Conservation (phyloP, 2,797 vertebrate genomes). For the Brachymystax lenok region DNA sequence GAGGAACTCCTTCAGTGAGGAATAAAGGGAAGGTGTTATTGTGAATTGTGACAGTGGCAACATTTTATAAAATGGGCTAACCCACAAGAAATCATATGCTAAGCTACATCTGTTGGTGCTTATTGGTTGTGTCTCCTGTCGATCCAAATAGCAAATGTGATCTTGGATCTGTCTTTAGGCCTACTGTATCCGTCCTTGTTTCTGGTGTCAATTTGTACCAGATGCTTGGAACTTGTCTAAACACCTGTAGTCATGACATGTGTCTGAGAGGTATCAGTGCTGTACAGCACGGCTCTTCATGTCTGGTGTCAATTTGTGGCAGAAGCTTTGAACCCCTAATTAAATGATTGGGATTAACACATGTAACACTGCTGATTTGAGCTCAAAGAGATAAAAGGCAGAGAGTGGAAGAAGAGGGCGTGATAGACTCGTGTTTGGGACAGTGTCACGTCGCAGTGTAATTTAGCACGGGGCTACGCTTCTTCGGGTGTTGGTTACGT, state of each 20-base stretch:
- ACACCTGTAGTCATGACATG: conserved; percentile 21
- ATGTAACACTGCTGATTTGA: conserved; percentile 44
- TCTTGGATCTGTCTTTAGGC: conserved; percentile 4
- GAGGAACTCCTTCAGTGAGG: conserved; percentile 19
- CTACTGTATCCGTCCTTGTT: not conserved
- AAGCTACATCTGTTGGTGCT: conserved; percentile 16
- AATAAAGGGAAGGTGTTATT: not conserved
- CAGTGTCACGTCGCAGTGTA: conserved; percentile 69
- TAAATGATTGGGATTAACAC: conserved; percentile 58
- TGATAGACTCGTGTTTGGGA: conserved; percentile 54
- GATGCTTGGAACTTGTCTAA: conserved; percentile 14
- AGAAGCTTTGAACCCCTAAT: conserved; percentile 66
- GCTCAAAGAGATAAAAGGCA: conserved; percentile 57
- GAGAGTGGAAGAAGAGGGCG: conserved; percentile 29
- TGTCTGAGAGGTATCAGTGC: conserved; percentile 26
- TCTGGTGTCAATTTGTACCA: conserved; percentile 12
- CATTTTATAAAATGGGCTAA: conserved; percentile 9
- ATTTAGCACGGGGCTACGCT: conserved; percentile 69
- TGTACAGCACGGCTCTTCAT: conserved; percentile 7
- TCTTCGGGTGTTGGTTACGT: conserved; percentile 73
- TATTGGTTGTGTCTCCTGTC: not conserved
- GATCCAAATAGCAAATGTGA: not conserved
- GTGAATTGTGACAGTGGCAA: not conserved
- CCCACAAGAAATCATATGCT: conserved; percentile 29
- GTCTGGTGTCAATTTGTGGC: conserved; percentile 61